Percentiles rank a stretch among this genome's conserved stretches.
phyloP scores from a whole-genome alignment of 2,888 invertebrate genomes.

The Amiota minor region DNA sequence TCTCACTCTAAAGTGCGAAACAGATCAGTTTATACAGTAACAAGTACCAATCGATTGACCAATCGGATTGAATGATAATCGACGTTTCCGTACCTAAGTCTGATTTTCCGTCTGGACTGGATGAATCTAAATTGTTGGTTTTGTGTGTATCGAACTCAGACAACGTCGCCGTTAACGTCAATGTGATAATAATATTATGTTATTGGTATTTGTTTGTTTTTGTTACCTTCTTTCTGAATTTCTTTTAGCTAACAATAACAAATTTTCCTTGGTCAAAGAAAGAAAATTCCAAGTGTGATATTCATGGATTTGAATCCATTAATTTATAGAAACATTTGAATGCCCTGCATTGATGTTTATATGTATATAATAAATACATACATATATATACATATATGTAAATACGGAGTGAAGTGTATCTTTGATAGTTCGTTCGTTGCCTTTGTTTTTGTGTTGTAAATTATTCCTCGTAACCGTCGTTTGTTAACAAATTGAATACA shows the following conservation, averaged over 20 bases:
- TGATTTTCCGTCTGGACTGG: too few species aligned
- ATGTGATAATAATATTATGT: conserved; percentile 31
- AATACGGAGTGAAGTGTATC: background rate
- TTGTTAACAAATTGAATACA: conserved; percentile 16
- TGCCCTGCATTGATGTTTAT: background rate
- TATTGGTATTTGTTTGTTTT: conserved; percentile 31
- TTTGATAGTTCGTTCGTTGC: background rate
- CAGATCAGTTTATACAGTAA: conserved; percentile 50
- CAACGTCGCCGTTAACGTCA: conserved; percentile 20
- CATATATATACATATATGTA: too few species aligned
- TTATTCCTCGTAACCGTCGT: background rate
- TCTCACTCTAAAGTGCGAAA: conserved; percentile 30
- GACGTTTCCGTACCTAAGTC: background rate
- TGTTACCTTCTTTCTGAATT: conserved; percentile 9
- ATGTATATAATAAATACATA: too few species aligned
- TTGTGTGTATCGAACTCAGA: background rate
- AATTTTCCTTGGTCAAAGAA: too few species aligned
- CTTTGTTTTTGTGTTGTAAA: conserved; percentile 1
- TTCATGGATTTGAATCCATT: background rate
- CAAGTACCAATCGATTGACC: conserved; percentile 38
- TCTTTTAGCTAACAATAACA: background rate
- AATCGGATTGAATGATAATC: conserved; percentile 19
- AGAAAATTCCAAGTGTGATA: background rate
- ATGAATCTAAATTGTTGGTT: too few species aligned
- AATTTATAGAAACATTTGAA: background rate